Evolutionary conservation across 2,797 vertebrate genomes (phyloP), one percentile per base, ranked within the genome.

Genomic region (Squalus acanthias): DNA sequence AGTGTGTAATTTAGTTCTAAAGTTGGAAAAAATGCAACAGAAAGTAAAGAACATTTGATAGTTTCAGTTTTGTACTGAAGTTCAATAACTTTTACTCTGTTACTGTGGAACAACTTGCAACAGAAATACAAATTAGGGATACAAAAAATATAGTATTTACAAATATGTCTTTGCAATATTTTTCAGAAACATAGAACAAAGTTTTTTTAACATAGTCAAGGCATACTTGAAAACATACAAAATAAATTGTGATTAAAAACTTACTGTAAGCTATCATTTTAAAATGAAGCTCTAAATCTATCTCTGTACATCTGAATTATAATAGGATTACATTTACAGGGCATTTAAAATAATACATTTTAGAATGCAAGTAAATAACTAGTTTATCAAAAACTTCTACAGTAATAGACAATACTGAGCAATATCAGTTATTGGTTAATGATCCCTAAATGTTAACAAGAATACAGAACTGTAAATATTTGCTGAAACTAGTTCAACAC

Each of bases 71-170:
- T 93, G 65, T 93, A 93, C 63, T 46, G 39, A 67, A 69, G 22
- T 63, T 91, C 91, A 93, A 93, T 93, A 46, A 39, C 65, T 39
- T 93, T 93, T 93, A 93, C 63, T 93, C 12, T 85, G n/a, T 89
- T 93, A 46, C 8, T n/a, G 22, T 69, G 50, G 91, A 65, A 93
- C 91, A 69, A 67, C 22, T 93, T 93, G 63, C n/a, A 69, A 93
- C 65, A 67, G 63, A 65, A 46, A 10, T 67, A 93, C 91, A 69
- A 93, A 93, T 69, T 93, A 46, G 17, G 65, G 22, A 69, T 69
- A 93, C 91, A 93, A 93, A 93, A 82, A 69, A 93, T 93, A 69
- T 69, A 93, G 8, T 93, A 93, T 93, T 93, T 69, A 93, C 91
- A 93, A 46, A 93, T 69, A 60, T 8, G 17, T 3, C 69, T 93